Conservation (phyloP, 2,888 invertebrate species). For the Drosophila antonietae region DNA sequence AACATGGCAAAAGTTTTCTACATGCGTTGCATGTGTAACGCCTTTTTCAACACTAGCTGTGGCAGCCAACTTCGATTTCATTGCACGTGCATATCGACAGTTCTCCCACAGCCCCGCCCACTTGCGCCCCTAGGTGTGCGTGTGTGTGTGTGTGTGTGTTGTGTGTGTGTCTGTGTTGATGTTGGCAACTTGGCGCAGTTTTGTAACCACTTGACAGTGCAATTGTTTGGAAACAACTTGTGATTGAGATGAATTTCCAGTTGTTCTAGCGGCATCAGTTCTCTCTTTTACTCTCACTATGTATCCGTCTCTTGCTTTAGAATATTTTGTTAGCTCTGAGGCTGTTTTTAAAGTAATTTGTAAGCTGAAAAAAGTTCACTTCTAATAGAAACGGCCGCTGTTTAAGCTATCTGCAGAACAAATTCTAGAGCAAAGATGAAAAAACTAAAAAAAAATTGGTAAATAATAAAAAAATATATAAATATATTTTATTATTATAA, state of each 20-base stretch:
- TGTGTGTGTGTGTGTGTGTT: neutral
- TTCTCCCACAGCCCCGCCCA: constrained; percentile 14
- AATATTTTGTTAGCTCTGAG: neutral
- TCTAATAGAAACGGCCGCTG: neutral
- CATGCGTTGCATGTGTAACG: constrained; percentile 62
- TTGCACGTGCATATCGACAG: constrained; percentile 70
- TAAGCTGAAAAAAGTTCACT: constrained; percentile 23
- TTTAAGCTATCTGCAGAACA: neutral
- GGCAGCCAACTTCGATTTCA: constrained; percentile 63
- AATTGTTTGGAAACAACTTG: constrained; percentile 82
- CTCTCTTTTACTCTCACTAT: neutral
- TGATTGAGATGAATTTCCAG: constrained; percentile 66
- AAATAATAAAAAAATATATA: neutral
- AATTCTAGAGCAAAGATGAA: neutral
- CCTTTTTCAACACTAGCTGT: constrained; percentile 61
- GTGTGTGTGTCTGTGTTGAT: constrained; percentile 34
- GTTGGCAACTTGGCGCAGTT: constrained; percentile 58
- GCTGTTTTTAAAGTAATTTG: constrained; percentile 10
- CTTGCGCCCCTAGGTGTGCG: neutral
- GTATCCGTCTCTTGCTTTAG: neutral
- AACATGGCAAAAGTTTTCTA: constrained; percentile 71
- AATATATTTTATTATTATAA: too few relatives aligned
- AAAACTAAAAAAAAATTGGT: neutral
- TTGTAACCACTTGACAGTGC: constrained; percentile 82
- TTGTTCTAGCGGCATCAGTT: constrained; percentile 20